Conservation (phyloP, 2,888 invertebrate genomes). For the Carcina quercana region DNA sequence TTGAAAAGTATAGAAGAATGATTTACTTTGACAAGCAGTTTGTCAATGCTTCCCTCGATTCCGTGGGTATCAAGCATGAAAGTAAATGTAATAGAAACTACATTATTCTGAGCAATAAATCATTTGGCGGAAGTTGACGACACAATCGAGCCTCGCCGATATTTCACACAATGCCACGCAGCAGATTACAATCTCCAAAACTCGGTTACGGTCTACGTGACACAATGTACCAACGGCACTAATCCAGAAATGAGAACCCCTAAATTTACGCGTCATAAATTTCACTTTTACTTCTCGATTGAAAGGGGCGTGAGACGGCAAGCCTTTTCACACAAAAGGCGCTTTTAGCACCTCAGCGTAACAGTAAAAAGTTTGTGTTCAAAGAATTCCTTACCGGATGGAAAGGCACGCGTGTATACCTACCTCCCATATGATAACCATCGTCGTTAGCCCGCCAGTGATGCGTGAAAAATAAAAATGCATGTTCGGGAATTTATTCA, state of each 20-base stretch:
- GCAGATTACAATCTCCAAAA: background rate
- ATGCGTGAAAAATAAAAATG: slow-evolving; percentile 25
- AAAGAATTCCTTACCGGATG: slow-evolving; percentile 40
- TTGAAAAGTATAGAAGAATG: too few species aligned
- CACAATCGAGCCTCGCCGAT: too few species aligned
- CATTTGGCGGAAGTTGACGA: too few species aligned
- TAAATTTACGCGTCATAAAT: slow-evolving; percentile 45
- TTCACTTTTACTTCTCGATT: slow-evolving; percentile 44
- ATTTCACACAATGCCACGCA: background rate
- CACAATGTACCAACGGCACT: slow-evolving; percentile 1
- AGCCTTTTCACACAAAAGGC: slow-evolving; percentile 42
- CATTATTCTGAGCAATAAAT: too few species aligned
- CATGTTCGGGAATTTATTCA: slow-evolving; percentile 28
- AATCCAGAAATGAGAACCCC: slow-evolving; percentile 19
- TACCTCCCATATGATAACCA: slow-evolving; percentile 35
- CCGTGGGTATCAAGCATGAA: too few species aligned
- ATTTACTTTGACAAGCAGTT: too few species aligned
- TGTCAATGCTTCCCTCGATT: too few species aligned
- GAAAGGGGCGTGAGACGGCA: slow-evolving; percentile 38
- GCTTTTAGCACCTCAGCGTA: slow-evolving; percentile 40
- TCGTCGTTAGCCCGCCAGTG: slow-evolving; percentile 18
- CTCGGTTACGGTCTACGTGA: background rate
- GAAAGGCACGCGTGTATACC: slow-evolving; percentile 39
- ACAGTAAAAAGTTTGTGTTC: slow-evolving; percentile 40
- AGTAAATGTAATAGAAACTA: too few species aligned